Base-by-base conservation (phyloP, 2,888 invertebrate species). In the Callyntrura sp. region DNA sequence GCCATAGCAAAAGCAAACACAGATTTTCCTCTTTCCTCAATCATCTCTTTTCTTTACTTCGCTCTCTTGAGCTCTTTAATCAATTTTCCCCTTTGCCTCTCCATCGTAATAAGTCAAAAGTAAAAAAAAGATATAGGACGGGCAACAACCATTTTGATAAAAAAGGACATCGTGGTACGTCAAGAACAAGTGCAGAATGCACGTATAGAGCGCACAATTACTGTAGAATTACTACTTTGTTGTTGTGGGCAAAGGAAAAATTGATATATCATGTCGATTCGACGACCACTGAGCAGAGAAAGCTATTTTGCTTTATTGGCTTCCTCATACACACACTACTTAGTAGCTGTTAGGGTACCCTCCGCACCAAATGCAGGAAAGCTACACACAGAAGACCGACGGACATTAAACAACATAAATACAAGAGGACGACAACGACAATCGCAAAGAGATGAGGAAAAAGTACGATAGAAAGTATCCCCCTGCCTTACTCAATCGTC, bases 81-180 rank as follows among this genome's bases (percentile, higher is more conserved):
- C 90, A 90, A 90, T 90, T 86, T 90, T 86, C 85, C 68, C 85
- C 90, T 60, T 76, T 68, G 6, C 76, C 85, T 86, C 89, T 78
- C 78, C 51, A 84, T 57, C 51, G 43, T 79, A 68, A 89, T 85
- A 89, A 85, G 89, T 65, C 48, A 76, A 84, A 84, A 85, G 45
- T 51, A 51, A 62, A 48, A 43, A 48, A 57, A 43, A 48, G 35
- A 85, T 73, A 48, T 79, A 65, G 14, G 35, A 48, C 17, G 85
- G 55, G 6, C 14, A 70, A 76, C 85, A 76, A 45, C 85, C 1
- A 62, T 60, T 35, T 62, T 9, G 60, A 57, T 55, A 73, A 85
- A 85, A 83, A 85, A 85, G 43, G 84, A 43, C 57, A 85, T n/a
- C 68, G 17, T 17, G 57, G 17, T 57, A 57, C 9, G 57, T 57